Percentiles rank a stretch among this genome's conserved stretches.
Conservation (phyloP, 2,888 invertebrate genomes). For the Amorpha juglandis region DNA sequence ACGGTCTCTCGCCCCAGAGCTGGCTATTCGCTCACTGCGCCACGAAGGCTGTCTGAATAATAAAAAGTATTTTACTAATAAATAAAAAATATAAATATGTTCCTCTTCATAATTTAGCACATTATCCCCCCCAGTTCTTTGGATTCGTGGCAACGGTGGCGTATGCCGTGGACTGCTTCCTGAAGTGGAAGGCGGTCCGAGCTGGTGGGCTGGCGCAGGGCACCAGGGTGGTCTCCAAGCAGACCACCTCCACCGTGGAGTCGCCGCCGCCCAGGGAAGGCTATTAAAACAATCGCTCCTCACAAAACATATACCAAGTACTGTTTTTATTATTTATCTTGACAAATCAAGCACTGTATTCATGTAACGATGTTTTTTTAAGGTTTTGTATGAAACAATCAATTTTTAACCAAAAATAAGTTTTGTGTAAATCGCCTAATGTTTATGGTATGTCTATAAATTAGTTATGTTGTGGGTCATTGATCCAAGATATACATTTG, state of each 20-base stretch:
- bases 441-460: too few relatives aligned
- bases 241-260: constrained; percentile 84
- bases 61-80: too few relatives aligned
- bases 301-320: not conserved
- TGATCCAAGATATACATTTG: not conserved
- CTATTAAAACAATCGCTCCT: constrained; percentile 49
- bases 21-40: too few relatives aligned
- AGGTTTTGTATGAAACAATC: not conserved
- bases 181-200: constrained; percentile 88
- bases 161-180: constrained; percentile 91
- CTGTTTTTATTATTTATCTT: not conserved
- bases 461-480: not conserved
- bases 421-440: not conserved
- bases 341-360: not conserved
- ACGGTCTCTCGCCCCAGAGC: too few relatives aligned
- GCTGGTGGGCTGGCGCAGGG: constrained; percentile 90
- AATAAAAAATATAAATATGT: too few relatives aligned
- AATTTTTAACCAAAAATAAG: not conserved
- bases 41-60: too few relatives aligned
- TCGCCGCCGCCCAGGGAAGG: constrained; percentile 60
- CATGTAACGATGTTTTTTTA: not conserved
- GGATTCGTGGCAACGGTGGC: constrained; percentile 92
- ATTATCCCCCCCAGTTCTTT: constrained; percentile 87
- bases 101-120: not conserved
- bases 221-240: constrained; percentile 86